Percentiles rank a stretch among this genome's conserved stretches.
These are phyloP conservation scores for Tetraodon nigroviridis DNA, from an alignment of 2,113 vertebrate genomes.

Conservation along the genomic window DNA sequence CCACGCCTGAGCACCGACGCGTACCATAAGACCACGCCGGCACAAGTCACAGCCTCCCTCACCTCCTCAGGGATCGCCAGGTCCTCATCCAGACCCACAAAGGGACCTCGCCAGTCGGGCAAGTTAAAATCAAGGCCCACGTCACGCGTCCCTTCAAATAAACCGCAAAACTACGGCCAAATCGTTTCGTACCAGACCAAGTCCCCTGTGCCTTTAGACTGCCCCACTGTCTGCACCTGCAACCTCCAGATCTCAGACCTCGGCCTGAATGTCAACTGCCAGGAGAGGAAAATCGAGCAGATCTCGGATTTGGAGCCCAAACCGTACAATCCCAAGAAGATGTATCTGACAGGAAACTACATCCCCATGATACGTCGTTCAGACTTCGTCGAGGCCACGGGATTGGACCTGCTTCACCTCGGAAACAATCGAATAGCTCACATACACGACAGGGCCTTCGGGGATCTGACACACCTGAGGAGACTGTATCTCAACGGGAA, in stretches of 20 bases:
- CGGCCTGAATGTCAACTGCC: conserved; percentile 98
- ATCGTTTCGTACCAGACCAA: conserved; percentile 96
- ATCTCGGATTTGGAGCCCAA: conserved; percentile 92
- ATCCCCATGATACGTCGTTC: conserved; percentile 84
- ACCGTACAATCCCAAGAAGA: conserved; percentile 98
- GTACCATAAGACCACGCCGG: conserved; percentile 85
- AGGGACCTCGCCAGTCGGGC: conserved; percentile 88
- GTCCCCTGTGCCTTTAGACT: conserved; percentile 97
- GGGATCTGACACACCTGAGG: conserved; percentile 85
- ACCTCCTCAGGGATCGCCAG: conserved; percentile 89
- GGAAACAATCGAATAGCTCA: conserved; percentile 92
- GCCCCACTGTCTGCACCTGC: conserved; percentile 91
- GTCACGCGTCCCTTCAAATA: conserved; percentile 80
- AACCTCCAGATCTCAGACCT: conserved; percentile 97
- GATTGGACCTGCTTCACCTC: conserved; percentile 92
- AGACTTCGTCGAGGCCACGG: conserved; percentile 88
- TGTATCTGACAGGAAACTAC: conserved; percentile 96
- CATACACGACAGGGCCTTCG: conserved; percentile 88
- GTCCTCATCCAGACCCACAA: conserved; percentile 85
- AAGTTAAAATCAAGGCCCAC: conserved; percentile 88
- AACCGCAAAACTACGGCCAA: conserved; percentile 88
- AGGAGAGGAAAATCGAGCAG: conserved; percentile 92
- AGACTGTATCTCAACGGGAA: conserved; percentile 96
- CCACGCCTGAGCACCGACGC: conserved; percentile 86
- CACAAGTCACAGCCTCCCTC: conserved; percentile 81